Conservation (phyloP, 2,113 vertebrate species). For the Grammomys dolichurus region DNA sequence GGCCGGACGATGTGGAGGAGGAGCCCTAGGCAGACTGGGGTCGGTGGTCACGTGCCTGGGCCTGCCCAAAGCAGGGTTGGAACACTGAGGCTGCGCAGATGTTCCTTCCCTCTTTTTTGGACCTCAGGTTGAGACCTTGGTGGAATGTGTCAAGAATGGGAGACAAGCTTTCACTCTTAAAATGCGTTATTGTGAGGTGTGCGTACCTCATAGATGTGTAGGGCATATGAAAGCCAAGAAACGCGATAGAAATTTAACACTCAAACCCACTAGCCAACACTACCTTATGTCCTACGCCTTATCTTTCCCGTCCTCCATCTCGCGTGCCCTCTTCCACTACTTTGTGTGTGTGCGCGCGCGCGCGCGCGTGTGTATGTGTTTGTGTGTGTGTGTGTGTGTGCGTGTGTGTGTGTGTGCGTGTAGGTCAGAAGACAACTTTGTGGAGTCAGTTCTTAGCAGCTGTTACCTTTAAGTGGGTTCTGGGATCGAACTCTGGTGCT, state of each 20-base stretch:
- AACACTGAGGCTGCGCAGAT: neutral
- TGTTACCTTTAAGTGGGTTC: neutral
- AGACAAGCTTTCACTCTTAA: neutral
- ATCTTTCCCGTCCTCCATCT: too few species aligned
- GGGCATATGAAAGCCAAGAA: neutral
- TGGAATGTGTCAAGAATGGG: neutral
- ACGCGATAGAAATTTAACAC: neutral
- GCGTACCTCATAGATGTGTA: neutral
- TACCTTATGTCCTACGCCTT: neutral
- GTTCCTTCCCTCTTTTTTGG: too few species aligned
- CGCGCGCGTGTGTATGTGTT: neutral
- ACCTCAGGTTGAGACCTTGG: neutral
- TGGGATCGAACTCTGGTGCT: neutral
- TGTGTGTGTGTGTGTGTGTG: neutral
- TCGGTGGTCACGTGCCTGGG: accelerated
- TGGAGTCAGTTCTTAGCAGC: neutral
- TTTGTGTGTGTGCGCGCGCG: neutral
- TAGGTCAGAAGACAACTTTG: neutral
- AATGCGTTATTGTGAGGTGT: neutral
- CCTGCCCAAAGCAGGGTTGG: neutral
- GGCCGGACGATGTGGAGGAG: accelerated
- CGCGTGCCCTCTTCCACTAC: accelerated
- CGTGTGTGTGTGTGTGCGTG: neutral
- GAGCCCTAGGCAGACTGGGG: neutral
- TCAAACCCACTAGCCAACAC: neutral